Percentiles rank a stretch among this genome's conserved stretches.
Evolutionary conservation across 2,797 vertebrate species (phyloP).

Genomic region (Miichthys miiuy): DNA sequence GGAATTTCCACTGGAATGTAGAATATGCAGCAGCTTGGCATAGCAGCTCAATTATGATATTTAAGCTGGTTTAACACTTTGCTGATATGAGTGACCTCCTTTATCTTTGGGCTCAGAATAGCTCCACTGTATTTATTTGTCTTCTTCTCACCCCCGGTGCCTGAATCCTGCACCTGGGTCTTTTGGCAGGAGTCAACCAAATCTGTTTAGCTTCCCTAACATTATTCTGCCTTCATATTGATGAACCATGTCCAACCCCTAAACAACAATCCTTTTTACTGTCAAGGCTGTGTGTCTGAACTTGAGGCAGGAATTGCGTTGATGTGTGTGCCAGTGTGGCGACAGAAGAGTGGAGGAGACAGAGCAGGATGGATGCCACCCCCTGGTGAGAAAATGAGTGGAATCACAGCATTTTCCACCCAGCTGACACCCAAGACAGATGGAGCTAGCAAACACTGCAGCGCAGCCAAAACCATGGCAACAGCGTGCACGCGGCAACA

Average conservation of each 20-base stretch:
- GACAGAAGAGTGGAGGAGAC: slow-evolving; percentile 51
- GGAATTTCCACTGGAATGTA: slow-evolving; percentile 15
- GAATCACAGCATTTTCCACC: slow-evolving; percentile 74
- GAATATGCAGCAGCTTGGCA: slow-evolving; percentile 13
- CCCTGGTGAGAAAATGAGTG: slow-evolving; percentile 75
- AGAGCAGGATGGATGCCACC: slow-evolving; percentile 67
- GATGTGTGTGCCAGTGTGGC: slow-evolving; percentile 59
- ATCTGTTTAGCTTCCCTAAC: slow-evolving; percentile 56
- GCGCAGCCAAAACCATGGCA: slow-evolving; percentile 78
- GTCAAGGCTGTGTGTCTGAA: slow-evolving; percentile 49
- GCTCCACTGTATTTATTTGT: slow-evolving; percentile 49
- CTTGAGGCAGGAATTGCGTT: slow-evolving; percentile 49
- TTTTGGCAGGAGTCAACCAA: slow-evolving; percentile 60
- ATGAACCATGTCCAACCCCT: slow-evolving; percentile 56
- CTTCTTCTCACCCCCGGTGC: slow-evolving; percentile 20
- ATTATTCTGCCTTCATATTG: slow-evolving; percentile 61
- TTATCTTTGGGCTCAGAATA: slow-evolving; percentile 44
- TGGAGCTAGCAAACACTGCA: slow-evolving; percentile 72
- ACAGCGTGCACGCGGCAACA: slow-evolving; percentile 69
- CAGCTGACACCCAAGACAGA: slow-evolving; percentile 80
- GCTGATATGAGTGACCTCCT: slow-evolving; percentile 44
- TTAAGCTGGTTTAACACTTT: slow-evolving; percentile 42
- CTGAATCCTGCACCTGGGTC: slow-evolving; percentile 57
- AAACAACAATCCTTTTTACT: slow-evolving; percentile 62
- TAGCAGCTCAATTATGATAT: slow-evolving; percentile 43